Conservation (phyloP, 2,888 invertebrate genomes). For the Glyphotaelius pellucidus region DNA sequence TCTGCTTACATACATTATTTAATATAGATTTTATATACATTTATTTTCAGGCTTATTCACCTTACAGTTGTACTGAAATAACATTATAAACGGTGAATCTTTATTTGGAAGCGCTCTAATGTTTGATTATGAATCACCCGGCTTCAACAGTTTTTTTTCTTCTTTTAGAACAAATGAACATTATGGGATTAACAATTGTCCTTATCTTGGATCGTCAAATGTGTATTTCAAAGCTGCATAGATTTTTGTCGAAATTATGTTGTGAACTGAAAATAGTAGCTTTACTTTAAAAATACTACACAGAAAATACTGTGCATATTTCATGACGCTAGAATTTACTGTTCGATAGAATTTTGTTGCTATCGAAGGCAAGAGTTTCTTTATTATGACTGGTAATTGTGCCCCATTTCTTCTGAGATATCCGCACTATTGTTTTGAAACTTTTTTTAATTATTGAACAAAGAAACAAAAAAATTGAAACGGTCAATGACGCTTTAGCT, state of each 20-base stretch:
- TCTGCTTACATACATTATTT: background rate
- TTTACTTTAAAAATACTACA: background rate
- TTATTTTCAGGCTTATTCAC: background rate
- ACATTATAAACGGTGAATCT: background rate
- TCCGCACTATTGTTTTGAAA: no score
- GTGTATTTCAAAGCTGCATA: background rate
- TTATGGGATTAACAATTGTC: no score
- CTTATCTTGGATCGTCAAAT: no score
- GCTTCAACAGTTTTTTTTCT: background rate
- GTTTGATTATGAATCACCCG: background rate
- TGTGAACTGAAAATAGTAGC: background rate
- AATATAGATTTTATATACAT: background rate
- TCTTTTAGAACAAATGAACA: background rate
- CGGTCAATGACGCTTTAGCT: background rate
- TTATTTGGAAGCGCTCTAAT: background rate
- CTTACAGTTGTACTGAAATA: background rate
- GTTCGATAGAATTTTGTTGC: background rate
- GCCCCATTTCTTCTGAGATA: no score
- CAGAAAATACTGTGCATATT: background rate
- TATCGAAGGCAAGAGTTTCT: background rate
- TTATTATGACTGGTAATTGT: background rate
- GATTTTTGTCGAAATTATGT: background rate
- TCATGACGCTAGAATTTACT: background rate
- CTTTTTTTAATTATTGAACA: no score
- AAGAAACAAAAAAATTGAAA: background rate